These are phyloP conservation scores for Ditylenchus weischeri DNA, from an alignment of 2,888 invertebrate species.

Conservation along the genomic window DNA sequence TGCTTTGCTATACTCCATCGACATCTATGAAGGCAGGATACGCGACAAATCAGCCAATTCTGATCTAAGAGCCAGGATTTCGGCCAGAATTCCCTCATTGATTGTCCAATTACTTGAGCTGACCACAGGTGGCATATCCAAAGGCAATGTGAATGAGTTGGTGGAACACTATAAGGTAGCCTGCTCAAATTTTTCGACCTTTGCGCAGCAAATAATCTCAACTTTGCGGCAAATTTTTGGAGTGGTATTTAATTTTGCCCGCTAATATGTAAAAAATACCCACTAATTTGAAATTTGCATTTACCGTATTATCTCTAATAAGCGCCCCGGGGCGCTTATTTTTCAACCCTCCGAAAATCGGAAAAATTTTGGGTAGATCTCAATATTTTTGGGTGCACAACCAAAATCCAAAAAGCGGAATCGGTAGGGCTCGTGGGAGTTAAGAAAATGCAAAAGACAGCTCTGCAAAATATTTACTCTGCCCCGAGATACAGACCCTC, in stretches of 20 bases:
- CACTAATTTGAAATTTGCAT: neutral
- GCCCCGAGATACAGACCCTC: too few relatives aligned
- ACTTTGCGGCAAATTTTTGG: neutral
- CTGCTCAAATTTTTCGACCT: too few relatives aligned
- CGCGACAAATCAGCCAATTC: conserved; percentile 13
- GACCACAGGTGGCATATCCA: conserved; percentile 38
- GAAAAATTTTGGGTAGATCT: too few relatives aligned
- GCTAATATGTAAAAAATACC: too few relatives aligned
- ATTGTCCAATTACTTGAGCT: conserved; percentile 40
- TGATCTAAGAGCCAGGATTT: conserved; percentile 22
- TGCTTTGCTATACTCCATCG: conserved; percentile 32
- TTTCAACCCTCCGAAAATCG: too few relatives aligned
- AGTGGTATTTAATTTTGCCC: neutral
- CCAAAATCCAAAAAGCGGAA: too few relatives aligned
- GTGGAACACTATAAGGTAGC: conserved; percentile 45
- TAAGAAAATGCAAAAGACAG: too few relatives aligned
- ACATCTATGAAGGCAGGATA: conserved; percentile 26
- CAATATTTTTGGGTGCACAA: too few relatives aligned
- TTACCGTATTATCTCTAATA: too few relatives aligned
- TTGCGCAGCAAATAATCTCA: neutral
- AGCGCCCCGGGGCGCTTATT: too few relatives aligned
- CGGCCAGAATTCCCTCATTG: conserved; percentile 24
- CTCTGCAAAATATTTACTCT: too few relatives aligned
- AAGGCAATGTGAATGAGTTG: conserved; percentile 39
- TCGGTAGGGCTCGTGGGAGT: too few relatives aligned